Evolutionary conservation across 2,797 vertebrate species (phyloP).

Genomic region (Mormyrops boulengeri): DNA sequence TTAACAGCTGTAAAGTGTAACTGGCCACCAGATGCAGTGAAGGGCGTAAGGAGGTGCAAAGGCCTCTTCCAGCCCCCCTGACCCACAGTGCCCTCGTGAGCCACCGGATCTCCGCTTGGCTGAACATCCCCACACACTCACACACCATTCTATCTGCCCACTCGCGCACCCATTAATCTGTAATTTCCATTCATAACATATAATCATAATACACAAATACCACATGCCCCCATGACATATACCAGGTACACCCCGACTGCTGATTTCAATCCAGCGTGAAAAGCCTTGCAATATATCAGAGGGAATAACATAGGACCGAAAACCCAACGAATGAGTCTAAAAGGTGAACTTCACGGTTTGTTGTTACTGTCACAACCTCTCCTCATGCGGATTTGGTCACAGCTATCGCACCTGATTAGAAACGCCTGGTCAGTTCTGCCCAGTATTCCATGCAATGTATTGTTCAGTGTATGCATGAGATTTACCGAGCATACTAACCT

Average conservation of each 20-base stretch:
- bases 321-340: background rate
- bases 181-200: background rate
- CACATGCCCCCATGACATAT: background rate
- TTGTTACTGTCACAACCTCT: no score
- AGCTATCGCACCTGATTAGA: no score
- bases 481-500: no score
- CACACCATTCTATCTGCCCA: background rate
- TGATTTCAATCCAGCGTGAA: background rate
- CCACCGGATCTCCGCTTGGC: background rate
- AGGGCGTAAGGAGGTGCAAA: background rate
- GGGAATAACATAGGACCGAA: background rate
- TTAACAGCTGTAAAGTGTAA: slow-evolving; percentile 29
- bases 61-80: slow-evolving; percentile 20
- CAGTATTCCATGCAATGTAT: no score
- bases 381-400: no score
- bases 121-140: slow-evolving; percentile 25
- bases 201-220: background rate
- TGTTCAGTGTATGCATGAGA: no score
- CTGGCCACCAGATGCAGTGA: background rate
- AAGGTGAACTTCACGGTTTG: no score
- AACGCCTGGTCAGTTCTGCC: no score
- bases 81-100: background rate
- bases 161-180: background rate
- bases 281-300: background rate
- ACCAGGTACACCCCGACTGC: background rate